A percentile compares a stretch with the other conserved stretches of the same genome.
These are phyloP conservation scores for Paguma larvata DNA, from an alignment of 2,797 vertebrate genomes.

Conservation along the genomic window DNA sequence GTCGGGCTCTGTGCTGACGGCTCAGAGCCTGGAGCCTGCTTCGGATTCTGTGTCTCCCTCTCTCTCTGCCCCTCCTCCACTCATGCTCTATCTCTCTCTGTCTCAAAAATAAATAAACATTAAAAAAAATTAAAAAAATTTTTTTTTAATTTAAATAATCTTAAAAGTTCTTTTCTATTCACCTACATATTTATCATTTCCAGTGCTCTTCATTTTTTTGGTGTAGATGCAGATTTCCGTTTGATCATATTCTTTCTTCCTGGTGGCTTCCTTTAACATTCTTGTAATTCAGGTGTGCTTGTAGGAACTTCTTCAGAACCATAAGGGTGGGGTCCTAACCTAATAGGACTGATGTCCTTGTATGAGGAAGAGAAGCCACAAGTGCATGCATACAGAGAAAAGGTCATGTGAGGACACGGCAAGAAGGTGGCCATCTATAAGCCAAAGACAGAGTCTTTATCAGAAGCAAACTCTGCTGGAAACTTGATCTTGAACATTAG, in stretches of 20 bases:
- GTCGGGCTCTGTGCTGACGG: no score
- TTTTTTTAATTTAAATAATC: neutral
- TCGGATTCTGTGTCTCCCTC: no score
- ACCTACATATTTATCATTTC: neutral
- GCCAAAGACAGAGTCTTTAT: neutral
- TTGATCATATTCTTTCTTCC: constrained; percentile 1
- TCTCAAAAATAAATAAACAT: no score
- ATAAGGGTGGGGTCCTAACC: neutral
- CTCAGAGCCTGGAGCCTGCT: no score
- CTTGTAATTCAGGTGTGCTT: neutral
- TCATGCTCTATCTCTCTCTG: no score
- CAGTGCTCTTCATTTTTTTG: neutral
- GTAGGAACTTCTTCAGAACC: neutral
- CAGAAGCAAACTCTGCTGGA: neutral
- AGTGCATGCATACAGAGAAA: neutral
- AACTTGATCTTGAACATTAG: neutral
- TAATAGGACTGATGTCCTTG: neutral
- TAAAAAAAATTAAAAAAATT: no score
- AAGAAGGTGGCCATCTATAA: no score
- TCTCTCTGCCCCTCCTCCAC: no score
- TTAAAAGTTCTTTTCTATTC: neutral
- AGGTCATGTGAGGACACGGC: neutral
- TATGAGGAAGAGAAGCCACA: neutral
- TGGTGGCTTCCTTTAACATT: neutral
- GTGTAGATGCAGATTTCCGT: neutral